Evolutionary conservation across 2,888 invertebrate genomes (phyloP), one percentile per base, ranked within the genome.

Genomic region (Pheosia tremula): DNA sequence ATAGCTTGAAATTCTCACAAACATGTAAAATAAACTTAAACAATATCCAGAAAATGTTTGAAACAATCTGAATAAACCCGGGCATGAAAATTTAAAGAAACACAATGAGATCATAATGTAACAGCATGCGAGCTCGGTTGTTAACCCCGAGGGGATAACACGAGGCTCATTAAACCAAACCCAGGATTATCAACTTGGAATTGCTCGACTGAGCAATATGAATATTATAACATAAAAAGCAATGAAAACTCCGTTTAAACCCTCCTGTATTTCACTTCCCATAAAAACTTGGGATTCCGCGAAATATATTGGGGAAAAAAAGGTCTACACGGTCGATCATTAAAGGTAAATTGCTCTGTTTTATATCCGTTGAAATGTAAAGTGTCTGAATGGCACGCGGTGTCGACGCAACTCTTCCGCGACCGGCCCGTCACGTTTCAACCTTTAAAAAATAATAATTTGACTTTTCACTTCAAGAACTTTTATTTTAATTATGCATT

Each of bases 161-260:
- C 82, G 84, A 80, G 82, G 75, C 82, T 87, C 89, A 88, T 90
- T 90, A 87, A 86, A 84, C 84, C 82, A 82, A 81, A 82, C 87
- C 86, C 87, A 75, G 89, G 90, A 90, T 91, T 91, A 91, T 89
- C 87, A 89, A 88, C 85, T 87, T 86, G 86, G 86, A 86, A 90
- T 87, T 89, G 85, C 85, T 82, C 82, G 82, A 83, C 82, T 84
- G 85, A 85, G 84, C 86, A 86, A 84, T 87, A 86, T 87, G 88
- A 89, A 86, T 87, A 87, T 90, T 86, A 89, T 85, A 86, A 86
- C 84, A 86, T 87, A 85, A 90, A 91, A 90, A 87, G 89, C 89
- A 88, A 90, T 91, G 89, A 91, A 89, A 91, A 86, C 84, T 83
- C 86, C 80, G 80, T 83, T 86, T 80, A 84, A 86, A 86, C 87